Evolutionary conservation across 2,113 vertebrate species (phyloP), one percentile per base, ranked within the genome.

Genomic region (Poeciliopsis retropinna): DNA sequence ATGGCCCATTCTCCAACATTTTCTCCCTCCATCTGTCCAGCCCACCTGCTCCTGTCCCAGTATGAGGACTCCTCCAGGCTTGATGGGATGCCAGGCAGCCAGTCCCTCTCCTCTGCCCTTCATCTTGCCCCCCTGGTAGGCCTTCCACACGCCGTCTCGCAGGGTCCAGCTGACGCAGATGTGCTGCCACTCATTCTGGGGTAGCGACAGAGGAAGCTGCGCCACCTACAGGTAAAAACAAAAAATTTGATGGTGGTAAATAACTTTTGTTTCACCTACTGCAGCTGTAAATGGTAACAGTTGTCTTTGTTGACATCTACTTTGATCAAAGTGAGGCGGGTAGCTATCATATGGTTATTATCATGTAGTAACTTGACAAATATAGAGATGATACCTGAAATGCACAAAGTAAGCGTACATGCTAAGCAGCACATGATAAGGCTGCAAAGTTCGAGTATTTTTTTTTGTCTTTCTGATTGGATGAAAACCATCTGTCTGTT

Each of bases 1-100:
- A 17, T 5, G 41, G 41, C 41, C 12, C 15, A 1, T 44, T 44
- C 14, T 44, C 34, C 11, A 28, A 32, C 4, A n/a, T 28, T 2
- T 15, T 41, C 4, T 54, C 41, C 61, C 54, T 70, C 29, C 44
- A 39, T 65, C 7, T 15, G 25, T 87, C 64, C 1, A 2, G 39
- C 73, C 5, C 88, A 99, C 98, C 97, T 99, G 98, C 72, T 99
- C 98, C 89, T 99, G 98, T 64, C 98, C 98, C 86, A 99, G 92
- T 78, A 99, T 96, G 54, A 99, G 92, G 67, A 98, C 86, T 0
- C 98, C 98, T 5, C 97, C 96, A 14, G 97, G 96, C 88, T 96
- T 97, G 93, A 99, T 96, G 78, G 97, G 94, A 6, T 99, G 97
- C 98, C 98, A 99, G 74, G 98, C 95, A 0, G 98, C 97, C 86